Evolutionary conservation across 2,113 vertebrate genomes (phyloP), one percentile per base, ranked within the genome.

Genomic region (Tichodroma muraria): DNA sequence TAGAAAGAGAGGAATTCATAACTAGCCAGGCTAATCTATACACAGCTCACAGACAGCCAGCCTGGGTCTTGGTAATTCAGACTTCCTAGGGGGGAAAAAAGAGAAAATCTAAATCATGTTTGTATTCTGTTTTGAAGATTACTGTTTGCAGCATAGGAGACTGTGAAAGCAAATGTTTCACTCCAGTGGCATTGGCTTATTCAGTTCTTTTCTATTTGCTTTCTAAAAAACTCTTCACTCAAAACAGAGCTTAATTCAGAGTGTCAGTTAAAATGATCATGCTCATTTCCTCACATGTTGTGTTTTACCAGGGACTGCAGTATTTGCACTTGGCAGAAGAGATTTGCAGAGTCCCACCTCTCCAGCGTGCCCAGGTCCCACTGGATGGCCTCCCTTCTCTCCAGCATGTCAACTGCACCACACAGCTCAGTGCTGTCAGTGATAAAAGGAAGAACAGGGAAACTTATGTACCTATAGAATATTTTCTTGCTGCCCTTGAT

Each of bases 391-490:
- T 28, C 47, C 35, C 21, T 28, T 54, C 47, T 63, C 47, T 70
- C 49, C 79, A 63, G 49, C 22, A 22, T 2, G 5, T 2, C 40
- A 61, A 2, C 47, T 69, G 61, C 70, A 69, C 24, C 61, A 61
- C 61, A 27, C 40, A 69, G 31, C 40, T 37, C 42, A 47, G 79
- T 35, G 63, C 0, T 42, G 22, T 4, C 1, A 0, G 7, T 31
- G 54, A 27, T 1, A 61, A 56, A 89, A 54, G 12, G 40, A 76
- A 37, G 8, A 76, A 19, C 4, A 40, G 47, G 31, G 31, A 28
- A 37, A 77, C 33, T 33, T 9, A 35, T 5, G 1, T 3, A 61
- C 21, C 69, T 35, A 9, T 1, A 49, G 11, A 54, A 49, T 31
- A 13, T 28, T 37, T 69, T 33, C 47, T 33, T 42, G 25, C 79